Evolutionary conservation across 2,113 vertebrate species (phyloP).

Genomic region (Entomyzon cyanotis): DNA sequence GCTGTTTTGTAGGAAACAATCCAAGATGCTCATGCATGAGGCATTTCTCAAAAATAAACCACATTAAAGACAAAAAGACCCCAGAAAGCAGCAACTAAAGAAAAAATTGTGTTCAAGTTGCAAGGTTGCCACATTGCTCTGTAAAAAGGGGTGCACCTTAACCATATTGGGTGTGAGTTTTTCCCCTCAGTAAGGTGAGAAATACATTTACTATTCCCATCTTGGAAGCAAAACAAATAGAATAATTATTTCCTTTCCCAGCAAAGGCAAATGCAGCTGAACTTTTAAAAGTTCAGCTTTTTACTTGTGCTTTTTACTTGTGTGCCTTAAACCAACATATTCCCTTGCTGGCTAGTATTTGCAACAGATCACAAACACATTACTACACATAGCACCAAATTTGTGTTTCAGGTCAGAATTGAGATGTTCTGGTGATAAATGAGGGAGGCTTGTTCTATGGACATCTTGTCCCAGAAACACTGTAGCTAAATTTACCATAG

Average conservation of each 20-base stretch:
- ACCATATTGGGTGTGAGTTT: neutral
- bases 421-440: neutral
- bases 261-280: slow-evolving; percentile 28
- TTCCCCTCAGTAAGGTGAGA: slow-evolving; percentile 8
- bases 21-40: neutral
- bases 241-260: slow-evolving; percentile 51
- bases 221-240: slow-evolving; percentile 28
- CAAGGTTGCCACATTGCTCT: neutral
- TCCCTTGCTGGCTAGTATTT: neutral
- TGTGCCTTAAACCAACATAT: neutral
- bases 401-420: neutral
- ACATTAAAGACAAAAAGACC: neutral
- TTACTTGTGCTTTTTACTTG: neutral
- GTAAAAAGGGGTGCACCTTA: neutral
- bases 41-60: neutral
- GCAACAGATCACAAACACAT: slow-evolving; percentile 6
- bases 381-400: neutral
- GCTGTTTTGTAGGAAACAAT: slow-evolving; percentile 31
- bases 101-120: neutral
- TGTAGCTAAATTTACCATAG: neutral
- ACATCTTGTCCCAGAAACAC: neutral
- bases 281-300: neutral
- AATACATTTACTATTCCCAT: slow-evolving; percentile 36
- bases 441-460: neutral
- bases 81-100: neutral